Evolutionary conservation across 2,113 vertebrate genomes (phyloP).

Genomic region (Nettapus auritus): DNA sequence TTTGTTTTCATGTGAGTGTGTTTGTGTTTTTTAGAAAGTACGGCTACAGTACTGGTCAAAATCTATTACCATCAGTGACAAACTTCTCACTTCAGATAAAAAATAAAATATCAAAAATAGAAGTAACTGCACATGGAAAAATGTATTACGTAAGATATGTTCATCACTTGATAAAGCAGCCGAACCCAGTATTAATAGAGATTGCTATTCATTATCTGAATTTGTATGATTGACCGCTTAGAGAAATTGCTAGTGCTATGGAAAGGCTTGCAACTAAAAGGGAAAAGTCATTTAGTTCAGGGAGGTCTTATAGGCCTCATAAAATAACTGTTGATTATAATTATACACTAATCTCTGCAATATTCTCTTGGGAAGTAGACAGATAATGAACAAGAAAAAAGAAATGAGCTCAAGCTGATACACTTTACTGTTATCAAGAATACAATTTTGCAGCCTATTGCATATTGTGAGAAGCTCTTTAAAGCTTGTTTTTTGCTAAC

Average conservation of each 20-base stretch:
- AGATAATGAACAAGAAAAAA: constrained; percentile 31
- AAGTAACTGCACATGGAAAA: neutral
- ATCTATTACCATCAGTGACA: neutral
- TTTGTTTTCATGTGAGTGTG: no score
- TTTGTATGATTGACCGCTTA: constrained; percentile 57
- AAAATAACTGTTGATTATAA: constrained; percentile 70
- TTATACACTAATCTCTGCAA: constrained; percentile 56
- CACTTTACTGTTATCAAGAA: constrained; percentile 5
- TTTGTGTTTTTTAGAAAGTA: neutral
- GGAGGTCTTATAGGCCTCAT: constrained; percentile 47
- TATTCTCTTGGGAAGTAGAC: constrained; percentile 31
- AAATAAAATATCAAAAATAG: constrained; percentile 1
- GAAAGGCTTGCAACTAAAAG: constrained; percentile 49
- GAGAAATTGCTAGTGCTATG: constrained; percentile 20
- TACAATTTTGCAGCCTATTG: neutral
- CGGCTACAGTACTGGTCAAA: neutral
- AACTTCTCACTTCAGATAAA: neutral
- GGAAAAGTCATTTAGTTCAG: constrained; percentile 54
- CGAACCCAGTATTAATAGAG: constrained; percentile 10
- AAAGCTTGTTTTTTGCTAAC: neutral
- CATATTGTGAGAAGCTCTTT: neutral
- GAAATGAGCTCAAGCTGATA: constrained; percentile 22
- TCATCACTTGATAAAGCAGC: constrained; percentile 15
- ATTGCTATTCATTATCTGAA: constrained; percentile 55
- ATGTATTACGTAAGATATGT: neutral